phyloP scores from a whole-genome alignment of 2,888 invertebrate species.

The Agrotis puta region DNA sequence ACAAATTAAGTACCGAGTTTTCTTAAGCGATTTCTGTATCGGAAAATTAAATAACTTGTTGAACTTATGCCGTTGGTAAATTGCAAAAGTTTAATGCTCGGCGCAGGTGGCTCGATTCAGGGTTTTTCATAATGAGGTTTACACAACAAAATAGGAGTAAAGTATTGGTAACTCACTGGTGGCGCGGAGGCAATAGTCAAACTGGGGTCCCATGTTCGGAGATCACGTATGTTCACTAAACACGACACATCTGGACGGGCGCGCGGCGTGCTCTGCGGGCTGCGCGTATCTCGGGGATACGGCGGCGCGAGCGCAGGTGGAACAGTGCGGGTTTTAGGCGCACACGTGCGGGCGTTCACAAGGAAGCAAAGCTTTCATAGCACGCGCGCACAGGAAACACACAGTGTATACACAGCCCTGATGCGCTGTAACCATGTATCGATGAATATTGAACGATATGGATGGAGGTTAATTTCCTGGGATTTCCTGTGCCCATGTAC shows the following conservation, averaged over 20 bases:
- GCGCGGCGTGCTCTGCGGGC: slow-evolving; percentile 84
- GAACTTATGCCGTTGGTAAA: slow-evolving; percentile 61
- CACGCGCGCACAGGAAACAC: slow-evolving; percentile 74
- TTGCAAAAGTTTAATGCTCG: slow-evolving; percentile 69
- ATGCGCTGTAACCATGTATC: slow-evolving; percentile 69
- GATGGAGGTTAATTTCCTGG: slow-evolving; percentile 45
- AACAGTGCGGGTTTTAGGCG: slow-evolving; percentile 68
- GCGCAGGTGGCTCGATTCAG: slow-evolving; percentile 49
- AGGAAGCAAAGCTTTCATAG: slow-evolving; percentile 79
- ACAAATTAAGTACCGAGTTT: slow-evolving; percentile 45
- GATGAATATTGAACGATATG: slow-evolving; percentile 61
- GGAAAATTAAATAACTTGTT: slow-evolving; percentile 62
- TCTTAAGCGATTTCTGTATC: slow-evolving; percentile 39
- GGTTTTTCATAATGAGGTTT: slow-evolving; percentile 58
- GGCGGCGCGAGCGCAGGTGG: slow-evolving; percentile 85
- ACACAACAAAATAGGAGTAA: slow-evolving; percentile 54
- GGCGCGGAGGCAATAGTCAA: slow-evolving; percentile 88
- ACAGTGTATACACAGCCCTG: slow-evolving; percentile 69
- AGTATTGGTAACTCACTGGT: slow-evolving; percentile 82
- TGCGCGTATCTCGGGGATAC: slow-evolving; percentile 69
- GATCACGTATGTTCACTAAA: slow-evolving; percentile 73
- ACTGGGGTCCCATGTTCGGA: slow-evolving; percentile 87
- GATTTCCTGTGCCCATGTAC: slow-evolving; percentile 42
- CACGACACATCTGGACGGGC: slow-evolving; percentile 88
- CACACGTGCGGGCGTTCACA: slow-evolving; percentile 87